These are phyloP conservation scores for Zonotrichia albicollis DNA, from an alignment of 2,797 vertebrate species.

Conservation along the genomic window DNA sequence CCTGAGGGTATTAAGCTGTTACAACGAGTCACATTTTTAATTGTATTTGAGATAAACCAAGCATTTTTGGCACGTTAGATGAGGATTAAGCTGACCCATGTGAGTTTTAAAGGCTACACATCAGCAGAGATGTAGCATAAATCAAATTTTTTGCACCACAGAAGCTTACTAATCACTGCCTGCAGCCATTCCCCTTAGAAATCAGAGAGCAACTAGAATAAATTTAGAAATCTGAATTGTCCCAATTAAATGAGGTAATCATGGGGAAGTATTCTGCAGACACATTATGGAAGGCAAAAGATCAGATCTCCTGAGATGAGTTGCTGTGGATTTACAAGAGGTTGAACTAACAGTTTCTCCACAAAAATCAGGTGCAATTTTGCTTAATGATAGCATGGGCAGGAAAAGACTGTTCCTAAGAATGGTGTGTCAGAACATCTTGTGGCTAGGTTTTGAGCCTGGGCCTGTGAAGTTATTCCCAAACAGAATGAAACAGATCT, in stretches of 20 bases:
- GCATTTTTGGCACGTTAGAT: not conserved
- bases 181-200: not conserved
- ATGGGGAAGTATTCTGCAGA: not conserved
- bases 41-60: not conserved
- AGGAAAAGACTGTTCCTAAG: not conserved
- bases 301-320: not conserved
- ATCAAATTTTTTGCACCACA: not conserved
- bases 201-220: not conserved
- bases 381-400: not conserved
- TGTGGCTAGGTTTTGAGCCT: not conserved
- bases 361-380: not conserved
- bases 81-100: not conserved
- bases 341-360: not conserved
- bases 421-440: not conserved
- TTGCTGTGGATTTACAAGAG: not conserved
- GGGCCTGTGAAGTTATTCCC: not conserved
- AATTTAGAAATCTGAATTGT: not conserved
- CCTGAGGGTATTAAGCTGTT: not conserved
- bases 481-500: not conserved
- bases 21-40: not conserved
- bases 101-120: not conserved
- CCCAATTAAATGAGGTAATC: not conserved
- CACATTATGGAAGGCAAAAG: not conserved
- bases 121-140: not conserved
- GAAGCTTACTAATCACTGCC: not conserved